phyloP scores from a whole-genome alignment of 2,797 vertebrate species.

The Chrysocyon brachyurus region DNA sequence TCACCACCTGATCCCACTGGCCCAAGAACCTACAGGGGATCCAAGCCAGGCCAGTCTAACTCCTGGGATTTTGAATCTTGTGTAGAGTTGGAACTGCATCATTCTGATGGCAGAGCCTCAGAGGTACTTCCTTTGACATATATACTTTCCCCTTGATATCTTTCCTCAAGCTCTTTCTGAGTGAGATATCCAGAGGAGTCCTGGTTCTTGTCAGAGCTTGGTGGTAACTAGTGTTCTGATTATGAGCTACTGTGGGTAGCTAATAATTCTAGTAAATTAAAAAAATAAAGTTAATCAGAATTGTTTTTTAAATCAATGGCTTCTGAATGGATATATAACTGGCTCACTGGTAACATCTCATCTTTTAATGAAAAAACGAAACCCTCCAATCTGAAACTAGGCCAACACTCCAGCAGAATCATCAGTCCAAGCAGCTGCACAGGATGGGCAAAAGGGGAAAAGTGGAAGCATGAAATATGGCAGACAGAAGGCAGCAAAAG shows the following conservation, averaged over 20 bases:
- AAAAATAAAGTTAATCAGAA: background rate
- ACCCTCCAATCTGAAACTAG: background rate
- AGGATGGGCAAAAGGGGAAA: background rate
- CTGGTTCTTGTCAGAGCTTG: background rate
- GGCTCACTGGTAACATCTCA: background rate
- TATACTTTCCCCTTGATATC: background rate
- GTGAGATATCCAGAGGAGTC: background rate
- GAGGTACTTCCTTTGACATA: background rate
- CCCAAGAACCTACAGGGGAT: background rate
- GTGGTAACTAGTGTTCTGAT: background rate
- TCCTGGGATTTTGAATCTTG: background rate
- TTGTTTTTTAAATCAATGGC: background rate
- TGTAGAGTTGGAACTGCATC: background rate
- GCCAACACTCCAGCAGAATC: background rate
- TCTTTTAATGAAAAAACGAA: background rate
- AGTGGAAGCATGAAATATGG: background rate
- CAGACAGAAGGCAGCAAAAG: background rate
- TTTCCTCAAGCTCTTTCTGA: background rate
- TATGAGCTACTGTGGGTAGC: background rate
- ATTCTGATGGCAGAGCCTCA: background rate
- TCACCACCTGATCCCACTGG: background rate
- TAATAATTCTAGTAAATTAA: background rate
- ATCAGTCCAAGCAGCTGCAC: background rate
- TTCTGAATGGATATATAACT: background rate
- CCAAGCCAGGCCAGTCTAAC: background rate